Percentiles rank a stretch among this genome's conserved stretches.
Evolutionary conservation across 2,797 vertebrate genomes (phyloP).

Genomic region (Crocidura indochinensis): DNA sequence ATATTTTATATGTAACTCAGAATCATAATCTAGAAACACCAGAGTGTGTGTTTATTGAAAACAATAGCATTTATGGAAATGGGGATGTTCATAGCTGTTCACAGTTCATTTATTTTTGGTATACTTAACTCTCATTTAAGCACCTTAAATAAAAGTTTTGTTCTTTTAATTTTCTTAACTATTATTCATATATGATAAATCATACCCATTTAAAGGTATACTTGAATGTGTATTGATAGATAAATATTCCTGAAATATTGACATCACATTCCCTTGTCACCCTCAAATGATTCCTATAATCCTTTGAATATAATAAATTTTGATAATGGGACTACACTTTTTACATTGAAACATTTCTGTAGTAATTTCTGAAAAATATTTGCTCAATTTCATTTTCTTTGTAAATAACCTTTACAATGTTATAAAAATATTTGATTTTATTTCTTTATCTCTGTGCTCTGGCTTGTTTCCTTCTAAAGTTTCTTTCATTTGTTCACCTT

Average conservation of each 20-base stretch:
- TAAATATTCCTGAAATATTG: background rate
- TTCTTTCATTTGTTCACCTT: slow-evolving; percentile 2
- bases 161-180: slow-evolving; percentile 17
- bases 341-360: background rate
- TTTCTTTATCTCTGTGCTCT: background rate
- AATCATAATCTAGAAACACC: slow-evolving; percentile 27
- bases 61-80: slow-evolving; percentile 55
- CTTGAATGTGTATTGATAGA: background rate
- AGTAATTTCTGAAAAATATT: slow-evolving; percentile 37
- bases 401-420: background rate
- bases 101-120: slow-evolving; percentile 57
- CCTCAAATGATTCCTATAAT: background rate
- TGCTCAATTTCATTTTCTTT: slow-evolving; percentile 32
- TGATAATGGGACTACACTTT: background rate
- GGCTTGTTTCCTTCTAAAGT: slow-evolving; percentile 22
- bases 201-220: background rate
- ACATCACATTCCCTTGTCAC: background rate
- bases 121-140: slow-evolving; percentile 47
- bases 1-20: background rate
- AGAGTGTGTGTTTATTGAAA: slow-evolving; percentile 7
- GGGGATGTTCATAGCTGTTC: slow-evolving; percentile 6
- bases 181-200: slow-evolving; percentile 1
- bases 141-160: slow-evolving; percentile 23
- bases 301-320: slow-evolving; percentile 4
- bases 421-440: slow-evolving; percentile 7